Evolutionary conservation across 2,888 invertebrate genomes (phyloP), one percentile per base, ranked within the genome.

Genomic region (Amphimallon solstitiale): DNA sequence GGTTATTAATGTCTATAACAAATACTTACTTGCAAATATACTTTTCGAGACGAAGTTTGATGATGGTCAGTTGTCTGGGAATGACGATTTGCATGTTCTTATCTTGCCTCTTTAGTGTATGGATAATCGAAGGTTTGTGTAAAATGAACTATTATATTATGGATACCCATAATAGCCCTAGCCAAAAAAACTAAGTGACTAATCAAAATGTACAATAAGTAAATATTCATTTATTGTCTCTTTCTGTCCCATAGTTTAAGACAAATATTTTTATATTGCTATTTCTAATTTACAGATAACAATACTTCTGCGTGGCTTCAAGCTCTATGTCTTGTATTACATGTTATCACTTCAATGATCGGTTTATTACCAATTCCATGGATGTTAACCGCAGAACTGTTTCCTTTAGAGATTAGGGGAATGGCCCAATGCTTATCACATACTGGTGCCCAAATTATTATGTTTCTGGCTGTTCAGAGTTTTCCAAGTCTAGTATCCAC

Each of bases 331-430:
- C 77, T 88, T 1, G 73, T 87, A 7, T 74, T 86, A 0, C 87
- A 86, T 75, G 87, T 88, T 1, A 84, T 86, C 64, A 83, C 86
- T 0, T 86, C 86, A 6, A 87, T 87, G 86, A 81, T 87, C 43
- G 88, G 88, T 0, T 79, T 88, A 71, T 78, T 88, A 38, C 86
- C 86, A 6, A 87, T 88, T 23, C 88, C 88, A 0, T 88, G 88
- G 88, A 87, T 87, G 12, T 86, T 88, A 86, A 87, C 87, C 0
- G 87, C 88, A 0, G 88, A 88, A 79, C 77, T 88, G 3, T 88
- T 87, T 73, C 87, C 87, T 0, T 82, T 86, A 2, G 86, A 87
- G 69, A 87, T 88, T 45, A 82, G 88, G 15, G 87, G 87, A 2
- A 79, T 87, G n/a, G 87, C 87, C 0, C 87, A 88, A 71, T 86